Conservation (phyloP, 2,888 invertebrate species). For the Neoscelio sp. region DNA sequence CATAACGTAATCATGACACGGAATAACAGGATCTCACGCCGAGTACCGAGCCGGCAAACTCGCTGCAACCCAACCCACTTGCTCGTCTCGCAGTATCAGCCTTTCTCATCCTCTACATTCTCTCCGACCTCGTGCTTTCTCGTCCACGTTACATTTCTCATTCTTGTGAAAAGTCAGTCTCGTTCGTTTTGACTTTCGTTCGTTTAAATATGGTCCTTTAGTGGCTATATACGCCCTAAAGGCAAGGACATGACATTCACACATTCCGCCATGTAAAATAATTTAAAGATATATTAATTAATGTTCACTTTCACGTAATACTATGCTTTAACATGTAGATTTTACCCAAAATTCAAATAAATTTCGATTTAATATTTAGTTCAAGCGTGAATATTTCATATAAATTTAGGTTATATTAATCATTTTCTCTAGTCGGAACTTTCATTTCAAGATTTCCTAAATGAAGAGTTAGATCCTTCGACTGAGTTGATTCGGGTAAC, state of each 20-base stretch:
- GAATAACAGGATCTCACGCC: constrained; percentile 70
- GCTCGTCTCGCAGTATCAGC: constrained; percentile 67
- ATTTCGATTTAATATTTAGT: too few relatives aligned
- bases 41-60: constrained; percentile 81
- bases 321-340: neutral
- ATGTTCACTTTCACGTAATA: constrained; percentile 18
- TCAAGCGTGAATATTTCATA: too few relatives aligned
- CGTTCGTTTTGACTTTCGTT: constrained; percentile 44
- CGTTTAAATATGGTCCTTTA: constrained; percentile 12
- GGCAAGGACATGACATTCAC: neutral
- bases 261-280: neutral
- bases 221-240: neutral
- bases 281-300: constrained; percentile 4
- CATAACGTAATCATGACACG: constrained; percentile 61
- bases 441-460: too few relatives aligned
- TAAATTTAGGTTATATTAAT: too few relatives aligned
- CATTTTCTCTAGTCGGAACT: too few relatives aligned
- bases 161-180: constrained; percentile 58
- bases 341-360: too few relatives aligned
- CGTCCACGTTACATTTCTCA: constrained; percentile 57
- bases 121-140: constrained; percentile 39
- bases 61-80: constrained; percentile 81
- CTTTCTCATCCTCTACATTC: constrained; percentile 64
- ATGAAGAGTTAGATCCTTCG: too few relatives aligned
- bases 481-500: neutral